These are phyloP conservation scores for Tamandua tetradactyla DNA, from an alignment of 2,797 vertebrate species.

Conservation along the genomic window DNA sequence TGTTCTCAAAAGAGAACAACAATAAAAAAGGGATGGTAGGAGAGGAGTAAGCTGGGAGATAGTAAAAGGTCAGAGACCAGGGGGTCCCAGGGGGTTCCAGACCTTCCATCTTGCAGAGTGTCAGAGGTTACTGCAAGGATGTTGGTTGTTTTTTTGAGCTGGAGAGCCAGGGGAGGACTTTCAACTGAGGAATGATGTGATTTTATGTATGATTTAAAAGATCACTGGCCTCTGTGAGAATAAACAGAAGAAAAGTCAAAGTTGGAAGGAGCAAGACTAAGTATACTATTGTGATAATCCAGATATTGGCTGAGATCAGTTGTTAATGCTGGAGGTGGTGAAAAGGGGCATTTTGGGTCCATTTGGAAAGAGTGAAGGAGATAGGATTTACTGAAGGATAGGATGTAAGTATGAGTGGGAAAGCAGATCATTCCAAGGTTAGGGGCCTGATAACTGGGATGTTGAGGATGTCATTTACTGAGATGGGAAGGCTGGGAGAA, in stretches of 20 bases:
- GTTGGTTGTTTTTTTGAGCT: not conserved
- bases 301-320: not conserved
- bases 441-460: not conserved
- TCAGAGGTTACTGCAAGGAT: not conserved
- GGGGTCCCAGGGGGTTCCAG: not conserved
- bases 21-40: no score
- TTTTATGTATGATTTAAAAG: slow-evolving; percentile 37
- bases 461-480: not conserved
- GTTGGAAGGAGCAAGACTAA: not conserved
- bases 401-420: not conserved
- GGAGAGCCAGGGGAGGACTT: not conserved
- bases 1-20: not conserved
- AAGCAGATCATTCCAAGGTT: not conserved
- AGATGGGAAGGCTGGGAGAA: not conserved
- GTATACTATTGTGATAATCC: not conserved
- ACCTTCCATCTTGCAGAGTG: not conserved
- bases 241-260: not conserved
- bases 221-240: not conserved
- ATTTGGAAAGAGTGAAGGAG: not conserved
- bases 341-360: not conserved
- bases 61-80: not conserved
- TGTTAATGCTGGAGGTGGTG: not conserved
- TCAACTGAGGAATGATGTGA: not conserved
- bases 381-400: not conserved
- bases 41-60: not conserved